Evolutionary conservation across 2,888 invertebrate genomes (phyloP).

Genomic region (Stenichneumon culpator): DNA sequence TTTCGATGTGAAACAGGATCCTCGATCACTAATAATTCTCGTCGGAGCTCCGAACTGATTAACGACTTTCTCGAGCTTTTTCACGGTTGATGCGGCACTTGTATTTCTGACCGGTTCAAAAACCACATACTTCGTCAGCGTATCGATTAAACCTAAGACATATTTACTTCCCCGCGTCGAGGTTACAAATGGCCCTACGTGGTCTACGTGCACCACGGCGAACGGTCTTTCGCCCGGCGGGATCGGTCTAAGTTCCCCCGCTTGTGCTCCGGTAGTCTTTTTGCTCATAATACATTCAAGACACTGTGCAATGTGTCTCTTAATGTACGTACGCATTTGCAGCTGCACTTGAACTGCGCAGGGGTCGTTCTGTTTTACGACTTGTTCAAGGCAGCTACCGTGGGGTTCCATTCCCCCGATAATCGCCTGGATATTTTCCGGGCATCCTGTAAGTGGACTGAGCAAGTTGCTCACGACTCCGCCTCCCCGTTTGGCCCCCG

Average conservation of each 20-base stretch:
- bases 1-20: constrained; percentile 59
- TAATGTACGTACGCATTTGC: too few relatives aligned
- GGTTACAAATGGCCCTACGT: constrained; percentile 66
- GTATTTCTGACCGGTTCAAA: constrained; percentile 24
- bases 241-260: constrained; percentile 68
- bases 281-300: constrained; percentile 66
- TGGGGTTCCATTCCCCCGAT: too few relatives aligned
- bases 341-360: too few relatives aligned
- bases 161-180: constrained; percentile 53
- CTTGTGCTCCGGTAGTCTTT: constrained; percentile 49
- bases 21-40: constrained; percentile 67
- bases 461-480: too few relatives aligned
- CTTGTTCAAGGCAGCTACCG: too few relatives aligned
- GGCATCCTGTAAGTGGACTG: too few relatives aligned
- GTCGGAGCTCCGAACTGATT: constrained; percentile 60
- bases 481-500: too few relatives aligned
- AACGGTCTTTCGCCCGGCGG: constrained; percentile 67
- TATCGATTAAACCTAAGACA: constrained; percentile 63
- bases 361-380: too few relatives aligned
- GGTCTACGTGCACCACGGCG: constrained; percentile 63
- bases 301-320: constrained; percentile 56
- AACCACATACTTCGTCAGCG: constrained; percentile 25
- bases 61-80: constrained; percentile 56
- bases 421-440: too few relatives aligned
- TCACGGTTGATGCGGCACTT: constrained; percentile 5